Percentiles rank a stretch among this genome's conserved stretches.
These are phyloP conservation scores for Tridacna crocea DNA, from an alignment of 2,888 invertebrate genomes.

Conservation along the genomic window DNA sequence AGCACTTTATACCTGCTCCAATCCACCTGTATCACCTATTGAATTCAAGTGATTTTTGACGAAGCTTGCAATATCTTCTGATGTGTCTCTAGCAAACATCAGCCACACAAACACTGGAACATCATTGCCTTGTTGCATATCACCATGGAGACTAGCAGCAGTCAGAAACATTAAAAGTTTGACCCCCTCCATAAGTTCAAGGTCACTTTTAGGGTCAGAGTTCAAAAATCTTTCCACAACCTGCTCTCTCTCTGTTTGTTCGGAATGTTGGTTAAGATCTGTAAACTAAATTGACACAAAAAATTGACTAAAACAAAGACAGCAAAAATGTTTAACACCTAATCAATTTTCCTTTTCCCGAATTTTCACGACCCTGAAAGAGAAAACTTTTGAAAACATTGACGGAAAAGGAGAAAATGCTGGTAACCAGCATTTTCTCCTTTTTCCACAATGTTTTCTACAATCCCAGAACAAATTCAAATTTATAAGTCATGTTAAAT, in stretches of 20 bases:
- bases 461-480: too few relatives aligned
- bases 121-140: slow-evolving; percentile 75
- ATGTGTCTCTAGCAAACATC: slow-evolving; percentile 84
- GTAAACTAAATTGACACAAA: slow-evolving; percentile 65
- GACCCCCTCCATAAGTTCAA: slow-evolving; percentile 83
- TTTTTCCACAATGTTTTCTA: not conserved
- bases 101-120: slow-evolving; percentile 84
- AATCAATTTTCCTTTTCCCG: too few relatives aligned
- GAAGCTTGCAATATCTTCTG: slow-evolving; percentile 80
- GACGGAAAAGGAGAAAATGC: not conserved
- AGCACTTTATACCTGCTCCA: slow-evolving; percentile 83
- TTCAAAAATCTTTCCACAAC: slow-evolving; percentile 76
- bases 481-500: too few relatives aligned
- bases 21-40: slow-evolving; percentile 83
- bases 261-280: slow-evolving; percentile 64
- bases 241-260: slow-evolving; percentile 68
- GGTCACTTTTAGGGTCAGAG: slow-evolving; percentile 77
- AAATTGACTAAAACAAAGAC: not conserved
- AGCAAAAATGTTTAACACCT: too few relatives aligned
- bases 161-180: slow-evolving; percentile 84
- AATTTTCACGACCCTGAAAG: not conserved
- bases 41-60: slow-evolving; percentile 84
- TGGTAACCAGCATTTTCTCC: not conserved
- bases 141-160: slow-evolving; percentile 81
- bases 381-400: not conserved